Conservation (phyloP, 2,888 invertebrate species). For the Argynnis bischoffii region DNA sequence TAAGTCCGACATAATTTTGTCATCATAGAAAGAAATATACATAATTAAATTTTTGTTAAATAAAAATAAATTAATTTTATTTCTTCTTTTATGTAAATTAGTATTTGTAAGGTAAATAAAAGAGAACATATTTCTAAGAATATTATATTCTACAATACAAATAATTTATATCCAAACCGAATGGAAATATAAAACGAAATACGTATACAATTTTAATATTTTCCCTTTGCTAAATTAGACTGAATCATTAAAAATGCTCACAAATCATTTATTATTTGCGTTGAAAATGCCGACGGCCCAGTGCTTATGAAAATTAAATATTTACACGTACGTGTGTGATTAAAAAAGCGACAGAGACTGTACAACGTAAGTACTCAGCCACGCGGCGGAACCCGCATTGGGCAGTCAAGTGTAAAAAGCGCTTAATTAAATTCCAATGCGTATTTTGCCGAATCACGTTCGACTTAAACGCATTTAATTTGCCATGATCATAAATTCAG, state of each 20-base stretch:
- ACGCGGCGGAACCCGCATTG: constrained; percentile 44
- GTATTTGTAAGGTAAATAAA: too few relatives aligned
- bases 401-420: constrained; percentile 58
- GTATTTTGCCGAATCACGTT: constrained; percentile 61
- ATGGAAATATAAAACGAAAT: constrained; percentile 1
- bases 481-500: constrained; percentile 74
- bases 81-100: too few relatives aligned
- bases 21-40: too few relatives aligned
- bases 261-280: constrained; percentile 33
- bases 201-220: constrained; percentile 10
- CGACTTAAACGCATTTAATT: constrained; percentile 70
- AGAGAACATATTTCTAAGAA: too few relatives aligned
- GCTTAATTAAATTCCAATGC: constrained; percentile 68
- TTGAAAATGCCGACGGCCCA: constrained; percentile 32
- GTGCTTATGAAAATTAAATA: constrained; percentile 41
- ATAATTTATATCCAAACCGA: too few relatives aligned
- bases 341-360: constrained; percentile 43
- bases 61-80: too few relatives aligned
- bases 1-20: too few relatives aligned
- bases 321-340: constrained; percentile 39
- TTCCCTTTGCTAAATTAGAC: constrained; percentile 19
- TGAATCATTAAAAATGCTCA: constrained; percentile 21
- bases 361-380: constrained; percentile 43
- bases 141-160: too few relatives aligned
- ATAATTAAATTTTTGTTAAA: too few relatives aligned